Evolutionary conservation across 2,888 invertebrate species (phyloP).

Genomic region (Geotrupes spiniger): DNA sequence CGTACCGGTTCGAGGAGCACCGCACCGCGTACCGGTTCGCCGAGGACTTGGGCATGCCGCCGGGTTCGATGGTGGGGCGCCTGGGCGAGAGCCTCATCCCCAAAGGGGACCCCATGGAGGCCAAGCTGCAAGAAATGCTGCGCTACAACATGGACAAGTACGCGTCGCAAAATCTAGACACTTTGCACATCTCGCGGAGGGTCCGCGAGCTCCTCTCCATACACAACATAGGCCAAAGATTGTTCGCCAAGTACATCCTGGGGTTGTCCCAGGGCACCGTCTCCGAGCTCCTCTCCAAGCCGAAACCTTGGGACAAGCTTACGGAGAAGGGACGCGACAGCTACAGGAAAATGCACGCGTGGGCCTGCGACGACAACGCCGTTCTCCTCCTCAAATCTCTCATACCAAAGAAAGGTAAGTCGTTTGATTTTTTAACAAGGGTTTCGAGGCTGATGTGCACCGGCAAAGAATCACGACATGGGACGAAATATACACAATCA

Average conservation of each 20-base stretch:
- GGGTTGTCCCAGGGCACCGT: slow-evolving; percentile 97
- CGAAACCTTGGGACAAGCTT: slow-evolving; percentile 99
- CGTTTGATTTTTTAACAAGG: slow-evolving; percentile 13
- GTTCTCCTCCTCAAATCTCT: slow-evolving; percentile 96
- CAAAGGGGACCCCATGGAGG: slow-evolving; percentile 92
- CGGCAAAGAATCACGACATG: too few relatives aligned
- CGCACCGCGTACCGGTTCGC: slow-evolving; percentile 80
- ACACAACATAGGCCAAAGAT: slow-evolving; percentile 96
- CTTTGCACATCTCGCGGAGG: slow-evolving; percentile 88
- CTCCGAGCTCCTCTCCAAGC: slow-evolving; percentile 95
- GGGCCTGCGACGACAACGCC: slow-evolving; percentile 97
- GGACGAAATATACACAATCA: too few relatives aligned
- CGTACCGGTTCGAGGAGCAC: slow-evolving; percentile 80
- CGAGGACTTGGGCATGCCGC: slow-evolving; percentile 75
- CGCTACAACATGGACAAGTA: slow-evolving; percentile 95
- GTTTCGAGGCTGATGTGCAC: too few relatives aligned
- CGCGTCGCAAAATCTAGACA: slow-evolving; percentile 90
- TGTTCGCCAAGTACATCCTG: slow-evolving; percentile 98
- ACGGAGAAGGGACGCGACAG: slow-evolving; percentile 99
- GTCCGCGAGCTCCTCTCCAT: slow-evolving; percentile 92
- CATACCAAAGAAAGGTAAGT: slow-evolving; percentile 96
- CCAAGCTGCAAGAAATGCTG: slow-evolving; percentile 87
- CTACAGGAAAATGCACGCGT: slow-evolving; percentile 99
- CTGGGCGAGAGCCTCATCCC: slow-evolving; percentile 88
- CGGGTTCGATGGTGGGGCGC: slow-evolving; percentile 79